Base-by-base conservation (phyloP, 1,140 invertebrate species). In the Heliconius himera region DNA sequence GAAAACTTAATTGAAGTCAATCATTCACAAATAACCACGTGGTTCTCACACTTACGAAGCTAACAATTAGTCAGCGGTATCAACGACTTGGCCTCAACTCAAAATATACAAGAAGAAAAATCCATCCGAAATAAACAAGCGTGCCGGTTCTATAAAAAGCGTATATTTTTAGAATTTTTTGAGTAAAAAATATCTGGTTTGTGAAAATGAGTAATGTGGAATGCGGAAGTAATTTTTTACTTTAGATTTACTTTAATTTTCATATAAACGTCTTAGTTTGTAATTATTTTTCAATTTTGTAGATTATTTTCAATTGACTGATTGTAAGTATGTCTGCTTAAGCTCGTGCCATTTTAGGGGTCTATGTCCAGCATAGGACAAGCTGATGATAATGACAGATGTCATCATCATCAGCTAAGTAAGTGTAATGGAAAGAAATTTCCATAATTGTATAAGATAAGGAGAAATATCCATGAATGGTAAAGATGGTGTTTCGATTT, bases 1-100 rank as follows among this genome's bases (percentile, higher is more conserved):
- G 8, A 38, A 38, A 38, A 38, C 38, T 38, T 38, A 49, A 11
- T 13, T 49, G 13, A 49, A 11, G 2, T 3, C n/a, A n/a, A 60
- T 60, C 22, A 26, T 60, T n/a, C 26, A 11, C 0, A 60, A 26
- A 60, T n/a, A 11, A 4, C 22, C 60, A 66, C 60, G 60, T 66
- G 60, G 60, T 26, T 16, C 26, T 60, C 22, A 60, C 20, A 60
- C 8, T 29, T 29, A 66, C 60, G 26, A 66, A n/a, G 60, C 60
- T 26, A 66, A 66, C 60, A 66, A 66, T 66, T 66, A 66, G 60
- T 66, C 60, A 66, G 60, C 60, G 60, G 60, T 9, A 56, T 66
- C 60, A 66, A 66, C 60, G 60, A 66, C 60, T 66, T 66, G 60
- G 60, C 60, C 60, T 26, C 60, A 66, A 66, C 60, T 66, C 60